Percentiles rank a stretch among this genome's conserved stretches.
Conservation (phyloP, 2,113 vertebrate genomes). For the Corythaixoides concolor region DNA sequence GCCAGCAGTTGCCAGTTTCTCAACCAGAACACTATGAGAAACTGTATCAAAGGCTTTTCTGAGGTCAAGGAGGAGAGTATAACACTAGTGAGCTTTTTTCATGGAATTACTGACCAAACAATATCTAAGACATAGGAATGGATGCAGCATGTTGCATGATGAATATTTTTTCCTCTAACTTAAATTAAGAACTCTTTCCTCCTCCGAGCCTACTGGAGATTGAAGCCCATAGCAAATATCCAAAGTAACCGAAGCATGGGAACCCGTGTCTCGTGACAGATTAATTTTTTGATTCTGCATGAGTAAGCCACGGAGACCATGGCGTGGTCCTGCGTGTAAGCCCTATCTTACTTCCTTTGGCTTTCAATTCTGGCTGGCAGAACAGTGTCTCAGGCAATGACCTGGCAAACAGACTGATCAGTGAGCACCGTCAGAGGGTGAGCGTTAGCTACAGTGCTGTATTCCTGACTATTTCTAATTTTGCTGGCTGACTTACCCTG, state of each 20-base stretch:
- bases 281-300: background rate
- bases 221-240: background rate
- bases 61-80: background rate
- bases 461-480: background rate
- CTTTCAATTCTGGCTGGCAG: background rate
- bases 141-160: background rate
- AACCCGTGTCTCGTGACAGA: accelerated
- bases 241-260: background rate
- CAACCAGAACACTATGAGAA: too few species aligned
- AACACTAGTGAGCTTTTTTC: background rate
- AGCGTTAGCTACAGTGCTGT: background rate
- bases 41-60: too few species aligned
- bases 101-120: background rate
- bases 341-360: background rate
- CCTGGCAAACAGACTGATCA: background rate
- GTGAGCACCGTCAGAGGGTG: background rate
- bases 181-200: background rate
- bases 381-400: background rate
- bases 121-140: background rate
- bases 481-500: background rate
- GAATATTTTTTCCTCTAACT: background rate
- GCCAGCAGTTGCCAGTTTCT: too few species aligned
- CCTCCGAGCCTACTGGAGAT: background rate
- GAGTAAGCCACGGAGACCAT: background rate
- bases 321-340: accelerated